Evolutionary conservation across 35 echinoderm and acorn worm genomes (phyloP), one percentile per base, ranked within the genome.

Genomic region (Stichopus chloronotus): DNA sequence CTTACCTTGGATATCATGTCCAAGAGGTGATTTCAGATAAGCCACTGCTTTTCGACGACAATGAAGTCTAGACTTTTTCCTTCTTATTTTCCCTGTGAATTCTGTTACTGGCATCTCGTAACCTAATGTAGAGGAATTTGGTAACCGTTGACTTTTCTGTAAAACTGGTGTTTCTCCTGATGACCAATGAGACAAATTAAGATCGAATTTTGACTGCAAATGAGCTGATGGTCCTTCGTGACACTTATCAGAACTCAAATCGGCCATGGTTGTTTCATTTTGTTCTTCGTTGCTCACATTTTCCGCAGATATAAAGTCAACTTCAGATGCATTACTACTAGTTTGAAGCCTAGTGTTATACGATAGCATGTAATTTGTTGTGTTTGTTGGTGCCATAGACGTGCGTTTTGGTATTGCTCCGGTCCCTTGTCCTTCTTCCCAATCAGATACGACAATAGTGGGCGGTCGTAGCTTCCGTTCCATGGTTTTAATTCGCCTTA

Each of bases 1-100:
- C 30, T 8, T 89, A 91, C 90, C 90, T 52, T 91, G 90, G 79
- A 91, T 54, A 72, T 91, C 90, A 91, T 91, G 69, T 54, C 90
- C 90, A 78, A 91, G 69, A 5, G 90, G 90, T 91, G 90, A 91
- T 72, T 91, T 91, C 16, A 78, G 53, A 20, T 78, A 79, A 53
- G 22, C 90, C 24, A 91, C 90, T 53, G 90, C 90, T 58, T 79
- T 79, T 91, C 90, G 74, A 19, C 90, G 52, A 58, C 90, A 91
- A 79, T 23, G 72, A 8, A 91, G 90, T 65, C 90, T 77, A 13
- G 90, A 91, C 21, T 91, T 91, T 91, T 91, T 91, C 54, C 90
- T 77, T 72, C 76, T 91, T 14, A 91, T 79, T 58, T 91, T 91
- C 20, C 90, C 90, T 78, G 90, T 78, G 53, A 91, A 91, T 20